These are phyloP conservation scores for human DNA, from an alignment of 2,113 vertebrate genomes.

Conservation along the genomic window DNA sequence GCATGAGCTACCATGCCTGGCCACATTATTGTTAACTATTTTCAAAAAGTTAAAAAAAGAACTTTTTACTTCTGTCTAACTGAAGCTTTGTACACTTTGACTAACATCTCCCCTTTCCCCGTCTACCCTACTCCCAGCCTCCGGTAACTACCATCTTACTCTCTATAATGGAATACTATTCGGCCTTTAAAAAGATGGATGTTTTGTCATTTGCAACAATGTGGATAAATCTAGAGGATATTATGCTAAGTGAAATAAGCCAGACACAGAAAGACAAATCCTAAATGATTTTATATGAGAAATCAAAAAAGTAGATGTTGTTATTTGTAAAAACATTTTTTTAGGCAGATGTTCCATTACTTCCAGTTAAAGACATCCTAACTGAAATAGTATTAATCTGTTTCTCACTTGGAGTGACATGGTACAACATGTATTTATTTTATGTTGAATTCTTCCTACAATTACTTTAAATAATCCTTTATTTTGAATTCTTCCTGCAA, in stretches of 20 bases:
- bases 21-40: neutral
- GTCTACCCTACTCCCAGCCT: neutral
- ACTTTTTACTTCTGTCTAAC: neutral
- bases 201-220: neutral
- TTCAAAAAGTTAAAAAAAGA: too few relatives aligned
- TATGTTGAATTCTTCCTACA: too few relatives aligned
- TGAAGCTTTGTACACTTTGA: neutral
- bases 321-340: slow-evolving; percentile 12
- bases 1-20: too few relatives aligned
- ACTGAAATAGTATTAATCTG: neutral
- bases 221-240: neutral
- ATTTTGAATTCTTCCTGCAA: too few relatives aligned
- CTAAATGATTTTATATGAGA: neutral
- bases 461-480: neutral
- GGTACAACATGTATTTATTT: too few relatives aligned
- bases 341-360: neutral
- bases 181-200: neutral
- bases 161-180: neutral
- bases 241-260: neutral
- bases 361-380: neutral
- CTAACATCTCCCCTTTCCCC: neutral
- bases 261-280: neutral
- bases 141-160: neutral
- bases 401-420: neutral
- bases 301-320: neutral